Conservation (phyloP, 2,113 vertebrate genomes). For the Myrmecobius fasciatus region DNA sequence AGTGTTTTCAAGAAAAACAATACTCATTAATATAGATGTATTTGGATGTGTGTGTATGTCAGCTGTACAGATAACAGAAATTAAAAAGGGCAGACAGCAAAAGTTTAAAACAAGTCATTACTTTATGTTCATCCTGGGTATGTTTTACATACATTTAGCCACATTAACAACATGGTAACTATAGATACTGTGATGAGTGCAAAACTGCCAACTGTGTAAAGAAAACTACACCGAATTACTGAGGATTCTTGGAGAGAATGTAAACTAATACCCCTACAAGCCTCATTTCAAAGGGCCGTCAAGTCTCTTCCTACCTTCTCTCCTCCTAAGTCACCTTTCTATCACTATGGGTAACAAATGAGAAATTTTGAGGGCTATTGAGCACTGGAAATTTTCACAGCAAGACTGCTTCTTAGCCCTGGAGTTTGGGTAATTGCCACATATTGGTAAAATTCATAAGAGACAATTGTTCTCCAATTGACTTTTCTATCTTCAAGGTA, state of each 20-base stretch:
- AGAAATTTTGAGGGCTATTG: conserved; percentile 80
- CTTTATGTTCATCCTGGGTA: not conserved
- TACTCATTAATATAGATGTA: not conserved
- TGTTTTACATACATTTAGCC: not conserved
- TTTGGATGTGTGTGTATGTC: not conserved
- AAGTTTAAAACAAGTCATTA: not conserved
- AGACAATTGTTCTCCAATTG: conserved; percentile 69
- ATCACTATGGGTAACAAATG: conserved; percentile 78
- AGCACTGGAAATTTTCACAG: conserved; percentile 81
- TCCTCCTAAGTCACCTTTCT: conserved; percentile 55
- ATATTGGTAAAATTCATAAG: conserved; percentile 68
- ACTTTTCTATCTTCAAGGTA: conserved; percentile 21
- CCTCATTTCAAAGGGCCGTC: conserved; percentile 8
- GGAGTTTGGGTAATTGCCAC: conserved; percentile 74
- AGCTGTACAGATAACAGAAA: not conserved
- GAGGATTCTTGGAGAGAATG: conserved; percentile 29
- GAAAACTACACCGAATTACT: not conserved
- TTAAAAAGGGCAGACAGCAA: not conserved
- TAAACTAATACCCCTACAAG: conserved; percentile 31
- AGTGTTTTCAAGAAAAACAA: not conserved
- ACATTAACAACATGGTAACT: conserved; percentile 25
- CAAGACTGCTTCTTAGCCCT: conserved; percentile 77
- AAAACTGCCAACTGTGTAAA: not conserved
- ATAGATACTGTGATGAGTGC: not conserved
- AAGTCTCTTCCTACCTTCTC: conserved; percentile 48